Base-by-base conservation (phyloP, 1,140 invertebrate species). In the Heliconius melpomene region DNA sequence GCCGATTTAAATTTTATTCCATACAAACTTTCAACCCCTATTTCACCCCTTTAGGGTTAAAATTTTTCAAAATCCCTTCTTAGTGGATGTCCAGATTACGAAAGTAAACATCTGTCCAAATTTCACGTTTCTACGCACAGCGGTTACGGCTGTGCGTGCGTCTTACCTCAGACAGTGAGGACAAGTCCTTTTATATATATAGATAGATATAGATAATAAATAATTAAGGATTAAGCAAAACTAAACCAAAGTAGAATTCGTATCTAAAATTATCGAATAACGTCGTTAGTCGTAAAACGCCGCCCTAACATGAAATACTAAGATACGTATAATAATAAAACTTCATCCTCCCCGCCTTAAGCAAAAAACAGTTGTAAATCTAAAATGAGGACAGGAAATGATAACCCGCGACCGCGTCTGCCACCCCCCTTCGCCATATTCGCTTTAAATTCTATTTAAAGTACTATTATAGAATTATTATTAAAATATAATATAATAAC, bases 381-480 rank as follows among this genome's bases (percentile, higher is more conserved):
- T 91, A 89, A 91, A 92, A 92, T 92, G 88, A 91, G 90, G 88
- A 92, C 90, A 93, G 91, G 92, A 93, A 92, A 92, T 94, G 92
- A 94, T 94, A 94, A 94, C 91, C 90, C 89, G 90, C 87, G 89
- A 90, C 89, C 86, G 87, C 85, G 87, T 84, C 82, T 78, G 84
- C 84, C 83, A 80, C 88, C 88, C 82, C 79, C 88, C 88, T 81
- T 77, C 83, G 79, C 80, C 76, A 82, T 66, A 80, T 76, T 80
- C 79, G 73, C 70, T 80, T 54, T 57, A 73, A 80, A 81, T 29
- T 70, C 6, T 46, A 40, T 70, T n/a, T 46, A 1, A 46, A 46
- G 40, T 18, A n/a, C 5, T 23, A 73, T 26, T 60, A 50, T 16
- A 50, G 0, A 50, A 50, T 50, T 18, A 50, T 50, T 50, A 50